Conservation (phyloP, 2,113 vertebrate species). For the Tetrao urogallus region DNA sequence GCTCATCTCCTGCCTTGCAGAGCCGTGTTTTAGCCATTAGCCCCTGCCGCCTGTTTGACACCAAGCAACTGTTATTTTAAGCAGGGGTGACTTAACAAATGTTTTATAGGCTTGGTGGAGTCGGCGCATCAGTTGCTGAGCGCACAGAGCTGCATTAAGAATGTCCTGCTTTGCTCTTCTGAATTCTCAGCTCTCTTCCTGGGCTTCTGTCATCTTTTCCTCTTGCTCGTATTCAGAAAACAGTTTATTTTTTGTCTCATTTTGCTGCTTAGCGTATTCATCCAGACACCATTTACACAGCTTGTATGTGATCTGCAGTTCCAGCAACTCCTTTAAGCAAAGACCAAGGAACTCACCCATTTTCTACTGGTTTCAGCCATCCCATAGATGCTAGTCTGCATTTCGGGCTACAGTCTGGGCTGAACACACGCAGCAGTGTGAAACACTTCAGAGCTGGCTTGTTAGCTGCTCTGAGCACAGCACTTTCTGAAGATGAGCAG, state of each 20-base stretch:
- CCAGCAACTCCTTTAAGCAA: background rate
- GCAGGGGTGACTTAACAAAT: background rate
- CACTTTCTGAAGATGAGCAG: background rate
- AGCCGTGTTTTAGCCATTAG: background rate
- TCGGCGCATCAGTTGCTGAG: background rate
- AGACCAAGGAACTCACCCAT: background rate
- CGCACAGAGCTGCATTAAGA: background rate
- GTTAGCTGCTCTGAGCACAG: background rate
- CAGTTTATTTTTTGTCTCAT: background rate
- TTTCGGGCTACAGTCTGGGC: background rate
- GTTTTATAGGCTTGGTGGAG: background rate
- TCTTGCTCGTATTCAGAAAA: background rate
- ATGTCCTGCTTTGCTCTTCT: background rate
- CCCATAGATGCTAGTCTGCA: background rate
- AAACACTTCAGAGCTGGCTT: background rate
- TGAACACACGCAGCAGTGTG: fast-evolving
- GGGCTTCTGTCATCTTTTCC: background rate
- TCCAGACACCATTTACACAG: background rate
- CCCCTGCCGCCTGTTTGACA: background rate
- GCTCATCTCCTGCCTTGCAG: background rate
- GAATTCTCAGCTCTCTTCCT: background rate
- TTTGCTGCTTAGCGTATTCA: background rate
- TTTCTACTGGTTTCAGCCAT: background rate
- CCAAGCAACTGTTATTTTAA: background rate
- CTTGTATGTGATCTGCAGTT: background rate